Evolutionary conservation across 1,140 invertebrate species (phyloP).

Genomic region (Drosophila parvula): DNA sequence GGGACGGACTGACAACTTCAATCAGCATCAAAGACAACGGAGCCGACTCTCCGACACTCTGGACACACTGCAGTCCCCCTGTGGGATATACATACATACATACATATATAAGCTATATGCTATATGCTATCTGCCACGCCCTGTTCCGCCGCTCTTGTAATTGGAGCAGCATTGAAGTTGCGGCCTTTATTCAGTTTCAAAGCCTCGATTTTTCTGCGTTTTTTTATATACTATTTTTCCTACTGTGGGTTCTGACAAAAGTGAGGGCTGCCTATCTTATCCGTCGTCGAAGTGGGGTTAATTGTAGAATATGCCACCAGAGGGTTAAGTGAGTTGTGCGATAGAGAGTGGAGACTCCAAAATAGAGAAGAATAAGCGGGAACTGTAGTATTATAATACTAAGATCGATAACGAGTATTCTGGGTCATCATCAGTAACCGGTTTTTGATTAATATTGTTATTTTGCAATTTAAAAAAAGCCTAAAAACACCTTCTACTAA

Average conservation of each 20-base stretch:
- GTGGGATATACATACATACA: constrained; percentile 17
- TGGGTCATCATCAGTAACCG: no score
- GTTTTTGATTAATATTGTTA: no score
- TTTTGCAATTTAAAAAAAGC: no score
- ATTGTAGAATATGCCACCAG: constrained; percentile 28
- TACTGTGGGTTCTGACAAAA: constrained; percentile 73
- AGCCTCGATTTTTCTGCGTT: constrained; percentile 20
- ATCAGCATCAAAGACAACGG: constrained; percentile 71
- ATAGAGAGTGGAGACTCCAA: neutral
- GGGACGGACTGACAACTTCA: constrained; percentile 75
- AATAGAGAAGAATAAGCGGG: no score
- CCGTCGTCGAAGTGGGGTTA: constrained; percentile 22
- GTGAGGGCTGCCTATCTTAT: constrained; percentile 31
- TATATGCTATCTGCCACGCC: constrained; percentile 63
- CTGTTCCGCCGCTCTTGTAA: constrained; percentile 55
- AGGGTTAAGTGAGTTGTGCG: constrained; percentile 55
- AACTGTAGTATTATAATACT: neutral
- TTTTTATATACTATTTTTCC: neutral
- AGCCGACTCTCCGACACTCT: constrained; percentile 59
- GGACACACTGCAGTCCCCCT: constrained; percentile 21
- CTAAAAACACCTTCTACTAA: no score
- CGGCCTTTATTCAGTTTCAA: constrained; percentile 42
- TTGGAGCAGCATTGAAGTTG: constrained; percentile 65
- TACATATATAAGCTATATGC: constrained; percentile 7
- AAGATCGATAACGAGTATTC: neutral